A percentile compares a stretch with the other conserved stretches of the same genome.
Conservation (phyloP, 2,113 vertebrate species). For the Brachyistius frenatus region DNA sequence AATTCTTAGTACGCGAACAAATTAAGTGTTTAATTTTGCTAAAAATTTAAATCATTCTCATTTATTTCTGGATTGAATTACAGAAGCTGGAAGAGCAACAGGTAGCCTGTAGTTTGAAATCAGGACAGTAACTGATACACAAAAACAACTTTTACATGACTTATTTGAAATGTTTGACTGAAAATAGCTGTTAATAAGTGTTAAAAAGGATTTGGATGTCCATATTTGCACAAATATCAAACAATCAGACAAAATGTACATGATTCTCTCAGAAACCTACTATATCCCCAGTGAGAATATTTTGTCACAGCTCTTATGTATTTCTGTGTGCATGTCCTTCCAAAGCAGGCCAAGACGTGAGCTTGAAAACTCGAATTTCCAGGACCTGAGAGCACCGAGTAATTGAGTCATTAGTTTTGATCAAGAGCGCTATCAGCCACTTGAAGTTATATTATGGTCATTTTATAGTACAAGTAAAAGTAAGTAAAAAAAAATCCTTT, state of each 20-base stretch:
- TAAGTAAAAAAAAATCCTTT: conserved; percentile 23
- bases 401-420: conserved; percentile 63
- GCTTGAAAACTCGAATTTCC: conserved; percentile 12
- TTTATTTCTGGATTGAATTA: not conserved
- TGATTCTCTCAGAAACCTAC: too few species aligned
- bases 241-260: too few species aligned
- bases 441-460: conserved; percentile 37
- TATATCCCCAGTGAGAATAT: too few species aligned
- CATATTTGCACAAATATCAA: too few species aligned
- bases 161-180: too few species aligned
- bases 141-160: too few species aligned
- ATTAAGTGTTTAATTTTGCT: not conserved
- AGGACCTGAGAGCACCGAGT: conserved; percentile 12
- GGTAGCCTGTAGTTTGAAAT: not conserved
- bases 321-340: not conserved
- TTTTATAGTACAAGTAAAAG: conserved; percentile 30
- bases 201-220: too few species aligned
- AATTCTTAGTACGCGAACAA: not conserved
- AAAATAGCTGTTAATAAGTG: too few species aligned
- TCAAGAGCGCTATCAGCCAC: conserved; percentile 32
- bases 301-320: not conserved
- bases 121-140: not conserved
- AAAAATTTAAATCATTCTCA: not conserved
- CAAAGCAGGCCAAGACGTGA: conserved; percentile 2
- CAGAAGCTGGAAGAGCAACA: not conserved